Base-by-base conservation (phyloP, 2,113 vertebrate genomes). In the Okapia johnstoni region DNA sequence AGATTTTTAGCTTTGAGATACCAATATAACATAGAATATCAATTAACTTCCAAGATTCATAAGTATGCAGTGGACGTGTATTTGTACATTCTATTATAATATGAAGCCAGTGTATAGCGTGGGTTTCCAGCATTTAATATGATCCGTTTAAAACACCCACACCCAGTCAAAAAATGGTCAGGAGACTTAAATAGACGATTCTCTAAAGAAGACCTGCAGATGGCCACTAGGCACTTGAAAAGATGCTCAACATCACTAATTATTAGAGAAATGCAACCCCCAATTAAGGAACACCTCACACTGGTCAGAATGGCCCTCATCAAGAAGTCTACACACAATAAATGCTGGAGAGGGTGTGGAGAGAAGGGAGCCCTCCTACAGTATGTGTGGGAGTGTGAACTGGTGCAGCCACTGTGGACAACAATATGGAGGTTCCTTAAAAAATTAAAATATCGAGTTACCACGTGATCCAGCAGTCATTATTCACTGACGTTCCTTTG, bases 101-200 rank as follows among this genome's bases (percentile, higher is more conserved):
- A 26, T 26, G 40, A 26, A 26, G 23, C 40, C 36, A 2, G 12
- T 43, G 23, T 7, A 26, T 43, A 76, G 11, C 2, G 2, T 76
- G 63, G 70, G 70, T 43, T 43, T 43, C 11, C 36, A 73, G 70
- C 70, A 73, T 73, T 43, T 76, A 76, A 76, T 14, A 76, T 3
- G 36, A 76, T 43, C 23, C 12, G 1, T 76, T 43, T 43, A 76
- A 43, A 43, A 25, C 21, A 43, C 23, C 23, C 12, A 76, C 3
- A 26, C 25, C 40, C 40, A 46, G 17, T 4, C 3, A 26, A 76
- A 26, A 76, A 76, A 46, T 76, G 40, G 2, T 25, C 40, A 46
- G 73, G 40, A 8, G 25, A 26, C 6, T 6, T 28, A 76, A 76
- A 43, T 0, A 76, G 73, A 76, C 0, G 1, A 8, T 4, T 46